Conservation (phyloP, 2,797 vertebrate species). For the Platyrinchus mystaceus region DNA sequence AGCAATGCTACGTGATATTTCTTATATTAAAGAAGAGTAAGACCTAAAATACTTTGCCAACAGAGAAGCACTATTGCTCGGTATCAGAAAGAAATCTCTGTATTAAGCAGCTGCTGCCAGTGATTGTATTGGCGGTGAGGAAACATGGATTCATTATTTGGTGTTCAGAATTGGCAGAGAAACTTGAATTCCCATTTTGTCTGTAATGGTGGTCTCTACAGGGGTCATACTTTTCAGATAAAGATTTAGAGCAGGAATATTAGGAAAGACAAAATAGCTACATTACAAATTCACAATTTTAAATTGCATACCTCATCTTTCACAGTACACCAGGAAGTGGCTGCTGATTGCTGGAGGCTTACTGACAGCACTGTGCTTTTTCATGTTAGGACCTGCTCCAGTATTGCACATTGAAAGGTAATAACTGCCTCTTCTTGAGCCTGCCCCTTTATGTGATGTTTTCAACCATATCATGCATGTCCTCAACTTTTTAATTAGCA, state of each 20-base stretch:
- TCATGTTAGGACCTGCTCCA: constrained; percentile 89
- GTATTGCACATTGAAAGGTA: constrained; percentile 86
- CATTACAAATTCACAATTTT: not conserved
- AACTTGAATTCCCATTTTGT: not conserved
- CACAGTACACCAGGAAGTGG: constrained; percentile 83
- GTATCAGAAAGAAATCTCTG: not conserved
- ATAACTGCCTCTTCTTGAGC: not conserved
- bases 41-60: not conserved
- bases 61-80: not conserved
- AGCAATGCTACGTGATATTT: not conserved
- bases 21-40: not conserved
- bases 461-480: not conserved
- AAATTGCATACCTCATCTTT: not conserved
- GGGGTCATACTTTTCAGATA: not conserved
- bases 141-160: not conserved
- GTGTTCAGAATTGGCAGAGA: not conserved
- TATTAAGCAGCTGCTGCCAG: not conserved
- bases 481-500: not conserved
- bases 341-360: constrained; percentile 83
- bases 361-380: constrained; percentile 80
- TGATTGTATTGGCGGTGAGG: not conserved
- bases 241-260: not conserved
- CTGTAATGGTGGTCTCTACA: not conserved
- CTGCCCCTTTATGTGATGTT: not conserved
- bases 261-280: not conserved